Evolutionary conservation across 23 tunicate species (phyloP), one percentile per base, ranked within the genome.

Genomic region (Trididemnum miniatum): DNA sequence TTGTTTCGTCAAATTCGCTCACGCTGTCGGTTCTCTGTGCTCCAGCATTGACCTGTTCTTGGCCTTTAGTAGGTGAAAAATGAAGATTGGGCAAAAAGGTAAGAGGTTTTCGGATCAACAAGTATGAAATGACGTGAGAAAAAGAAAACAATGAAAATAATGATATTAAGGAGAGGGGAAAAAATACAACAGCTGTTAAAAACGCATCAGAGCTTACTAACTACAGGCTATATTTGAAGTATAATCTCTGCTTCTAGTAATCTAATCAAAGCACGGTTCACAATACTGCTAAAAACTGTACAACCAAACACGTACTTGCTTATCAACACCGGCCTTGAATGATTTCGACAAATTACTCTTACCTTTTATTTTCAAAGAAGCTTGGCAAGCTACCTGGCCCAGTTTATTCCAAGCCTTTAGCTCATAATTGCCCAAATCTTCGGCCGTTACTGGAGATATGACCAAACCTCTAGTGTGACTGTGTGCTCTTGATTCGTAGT

Each of bases 391-490:
- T 0, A 84, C 98, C 57, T 81, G 89, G 65, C 98, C 98, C 31
- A 93, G 84, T 65, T 81, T 88, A 69, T 93, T 93, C 93, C 98
- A 88, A 20, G 98, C 98, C 39, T 72, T 36, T 1, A 85, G 60
- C 35, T 93, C 93, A 60, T 93, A 93, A 20, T 79, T 66, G 0
- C 98, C 98, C 26, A 76, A 76, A 40, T 93, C 98, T 15, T 76
- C 63, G 35, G 65, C 73, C 29, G 35, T 29, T 0, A 93, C 84
- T 27, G 87, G 82, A 1, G 94, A 80, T 9, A 93, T 81, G 1
- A 93, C 86, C 18, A 93, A n/a, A 33, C 93, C 94, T 32, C 93
- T 31, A 33, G 94, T 93, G 83, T 93, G 90, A 59, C 87, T 80
- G 35, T 93, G 98, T 0, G 83, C 89, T 51, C 83, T 63, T n/a